phyloP scores from a whole-genome alignment of 2,113 vertebrate genomes.

The Centropristis striata region DNA sequence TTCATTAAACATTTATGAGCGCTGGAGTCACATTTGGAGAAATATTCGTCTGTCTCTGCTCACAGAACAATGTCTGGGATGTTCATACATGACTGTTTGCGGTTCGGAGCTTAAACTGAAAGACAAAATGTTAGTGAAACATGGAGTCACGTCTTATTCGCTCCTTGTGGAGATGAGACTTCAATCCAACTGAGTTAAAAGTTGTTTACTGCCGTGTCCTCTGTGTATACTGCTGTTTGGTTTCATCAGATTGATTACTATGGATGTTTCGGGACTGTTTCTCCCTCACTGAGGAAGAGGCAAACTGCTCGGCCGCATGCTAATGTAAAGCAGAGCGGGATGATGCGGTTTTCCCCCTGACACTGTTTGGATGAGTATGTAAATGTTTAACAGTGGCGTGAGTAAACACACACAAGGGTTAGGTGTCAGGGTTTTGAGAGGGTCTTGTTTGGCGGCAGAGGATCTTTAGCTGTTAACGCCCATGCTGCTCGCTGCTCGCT shows the following conservation, averaged over 20 bases:
- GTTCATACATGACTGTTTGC: conserved; percentile 31
- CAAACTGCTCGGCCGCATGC: conserved; percentile 48
- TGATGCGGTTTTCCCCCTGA: conserved; percentile 53
- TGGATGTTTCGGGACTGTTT: conserved; percentile 60
- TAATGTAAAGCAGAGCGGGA: conserved; percentile 60
- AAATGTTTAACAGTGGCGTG: conserved; percentile 75
- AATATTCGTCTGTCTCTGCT: conserved; percentile 28
- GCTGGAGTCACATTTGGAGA: conserved; percentile 32
- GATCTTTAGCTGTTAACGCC: conserved; percentile 14
- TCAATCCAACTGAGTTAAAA: conserved; percentile 26
- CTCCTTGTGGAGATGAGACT: conserved; percentile 40
- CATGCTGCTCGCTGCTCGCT: background rate
- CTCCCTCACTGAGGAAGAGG: conserved; percentile 32
- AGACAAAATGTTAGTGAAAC: conserved; percentile 43
- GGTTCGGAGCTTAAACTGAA: conserved; percentile 28
- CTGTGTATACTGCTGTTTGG: conserved; percentile 56
- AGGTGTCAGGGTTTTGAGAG: conserved; percentile 68
- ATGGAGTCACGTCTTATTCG: conserved; percentile 25
- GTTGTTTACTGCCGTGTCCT: conserved; percentile 64
- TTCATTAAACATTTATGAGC: conserved; percentile 61
- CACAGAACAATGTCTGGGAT: conserved; percentile 30
- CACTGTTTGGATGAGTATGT: conserved; percentile 70
- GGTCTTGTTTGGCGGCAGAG: conserved; percentile 13
- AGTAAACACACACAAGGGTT: conserved; percentile 69
- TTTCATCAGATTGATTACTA: conserved; percentile 64